phyloP scores from a whole-genome alignment of 2,888 invertebrate species.

The Drosophila kambysellisi region DNA sequence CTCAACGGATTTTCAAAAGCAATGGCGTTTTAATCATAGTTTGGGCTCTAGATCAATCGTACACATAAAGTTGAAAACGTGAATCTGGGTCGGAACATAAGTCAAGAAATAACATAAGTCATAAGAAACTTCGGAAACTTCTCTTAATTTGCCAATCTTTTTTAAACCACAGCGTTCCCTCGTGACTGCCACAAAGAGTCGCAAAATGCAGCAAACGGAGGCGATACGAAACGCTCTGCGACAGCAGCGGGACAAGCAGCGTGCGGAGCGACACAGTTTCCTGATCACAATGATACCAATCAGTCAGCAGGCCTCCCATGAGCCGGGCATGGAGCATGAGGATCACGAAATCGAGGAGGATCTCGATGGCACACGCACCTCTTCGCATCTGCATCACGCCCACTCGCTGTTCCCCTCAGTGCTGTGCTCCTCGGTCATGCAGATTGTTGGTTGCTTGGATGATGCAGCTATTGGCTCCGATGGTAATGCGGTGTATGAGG shows the following conservation, averaged over 20 bases:
- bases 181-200: conserved; percentile 99
- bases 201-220: conserved; percentile 99
- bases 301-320: conserved; percentile 97
- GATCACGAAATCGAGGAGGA: conserved; percentile 94
- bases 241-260: conserved; percentile 97
- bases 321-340: conserved; percentile 94
- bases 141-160: conserved; percentile 13
- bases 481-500: conserved; percentile 98
- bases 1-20: too few species aligned
- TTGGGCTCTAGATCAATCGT: too few species aligned
- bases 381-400: conserved; percentile 95
- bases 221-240: conserved; percentile 97
- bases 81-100: too few species aligned
- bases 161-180: conserved; percentile 90
- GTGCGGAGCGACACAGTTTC: conserved; percentile 97
- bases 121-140: neutral
- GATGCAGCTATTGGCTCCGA: conserved; percentile 98
- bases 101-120: too few species aligned
- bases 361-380: conserved; percentile 90
- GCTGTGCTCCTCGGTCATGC: conserved; percentile 97
- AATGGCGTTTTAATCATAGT: too few species aligned
- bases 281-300: conserved; percentile 98
- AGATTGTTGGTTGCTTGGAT: conserved; percentile 96
- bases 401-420: conserved; percentile 98
- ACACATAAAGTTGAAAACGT: too few species aligned